phyloP scores from a whole-genome alignment of 2,113 vertebrate species.

The Cynocephalus volans region DNA sequence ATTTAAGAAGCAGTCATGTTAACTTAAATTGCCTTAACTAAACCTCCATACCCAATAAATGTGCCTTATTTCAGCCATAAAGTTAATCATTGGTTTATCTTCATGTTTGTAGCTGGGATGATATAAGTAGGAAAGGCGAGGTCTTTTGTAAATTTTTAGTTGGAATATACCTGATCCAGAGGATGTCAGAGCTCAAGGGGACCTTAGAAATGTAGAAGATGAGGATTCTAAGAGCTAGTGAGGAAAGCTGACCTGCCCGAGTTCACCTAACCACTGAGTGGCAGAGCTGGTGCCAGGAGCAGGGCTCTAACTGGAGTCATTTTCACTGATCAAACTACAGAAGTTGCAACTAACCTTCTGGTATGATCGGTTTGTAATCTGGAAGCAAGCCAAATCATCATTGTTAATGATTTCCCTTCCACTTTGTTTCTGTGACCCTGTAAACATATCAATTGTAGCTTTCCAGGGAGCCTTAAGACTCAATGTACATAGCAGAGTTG shows the following conservation, averaged over 20 bases:
- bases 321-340: constrained; percentile 49
- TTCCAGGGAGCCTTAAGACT: constrained; percentile 72
- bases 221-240: neutral
- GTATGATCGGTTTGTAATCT: constrained; percentile 68
- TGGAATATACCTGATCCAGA: constrained; percentile 17
- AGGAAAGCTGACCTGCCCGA: neutral
- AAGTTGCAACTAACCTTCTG: constrained; percentile 62
- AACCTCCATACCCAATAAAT: constrained; percentile 54
- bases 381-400: constrained; percentile 63
- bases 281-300: neutral
- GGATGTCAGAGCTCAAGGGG: neutral
- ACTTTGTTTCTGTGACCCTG: constrained; percentile 69
- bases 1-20: constrained; percentile 60
- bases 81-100: constrained; percentile 51
- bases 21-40: constrained; percentile 59
- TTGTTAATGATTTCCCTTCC: constrained; percentile 70
- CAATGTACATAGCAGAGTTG: constrained; percentile 19
- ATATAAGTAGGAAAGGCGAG: neutral
- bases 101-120: constrained; percentile 31
- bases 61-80: constrained; percentile 28
- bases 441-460: constrained; percentile 76
- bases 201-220: constrained; percentile 3
- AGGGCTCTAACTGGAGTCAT: neutral
- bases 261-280: neutral
- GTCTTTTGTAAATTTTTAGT: constrained; percentile 46